Percentiles rank a stretch among this genome's conserved stretches.
phyloP scores from a whole-genome alignment of 2,888 invertebrate genomes.

The Cordilura impudica region DNA sequence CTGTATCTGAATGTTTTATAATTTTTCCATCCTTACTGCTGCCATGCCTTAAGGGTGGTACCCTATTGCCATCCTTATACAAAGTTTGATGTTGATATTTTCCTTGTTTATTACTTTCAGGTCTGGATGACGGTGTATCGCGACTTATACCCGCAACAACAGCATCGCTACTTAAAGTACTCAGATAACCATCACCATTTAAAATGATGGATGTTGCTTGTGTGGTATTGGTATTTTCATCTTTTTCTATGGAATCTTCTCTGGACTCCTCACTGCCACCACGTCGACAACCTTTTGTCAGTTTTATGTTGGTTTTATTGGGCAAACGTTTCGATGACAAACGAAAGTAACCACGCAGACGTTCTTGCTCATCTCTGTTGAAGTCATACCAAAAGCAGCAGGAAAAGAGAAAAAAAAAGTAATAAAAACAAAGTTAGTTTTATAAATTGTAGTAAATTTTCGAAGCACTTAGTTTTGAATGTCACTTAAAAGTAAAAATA shows the following conservation, averaged over 20 bases:
- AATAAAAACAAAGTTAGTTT: background rate
- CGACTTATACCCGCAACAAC: background rate
- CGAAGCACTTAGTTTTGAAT: no score
- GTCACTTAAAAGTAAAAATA: no score
- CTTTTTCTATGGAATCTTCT: slow-evolving; percentile 74
- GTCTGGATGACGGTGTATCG: slow-evolving; percentile 39
- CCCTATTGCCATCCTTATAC: slow-evolving; percentile 4
- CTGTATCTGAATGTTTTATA: background rate
- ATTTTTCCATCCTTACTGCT: slow-evolving; percentile 26
- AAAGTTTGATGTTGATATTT: slow-evolving; percentile 56
- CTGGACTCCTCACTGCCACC: slow-evolving; percentile 67
- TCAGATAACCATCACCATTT: slow-evolving; percentile 62
- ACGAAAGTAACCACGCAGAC: slow-evolving; percentile 81
- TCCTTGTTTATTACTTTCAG: slow-evolving; percentile 32
- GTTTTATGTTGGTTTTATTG: slow-evolving; percentile 69
- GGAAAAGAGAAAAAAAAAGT: slow-evolving; percentile 13
- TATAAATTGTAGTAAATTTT: no score
- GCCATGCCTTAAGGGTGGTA: slow-evolving; percentile 40
- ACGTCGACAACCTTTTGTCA: slow-evolving; percentile 62
- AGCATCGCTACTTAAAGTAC: background rate
- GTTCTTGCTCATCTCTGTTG: slow-evolving; percentile 80
- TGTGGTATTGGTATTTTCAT: slow-evolving; percentile 72
- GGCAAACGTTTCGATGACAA: slow-evolving; percentile 78
- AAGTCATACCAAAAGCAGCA: background rate
- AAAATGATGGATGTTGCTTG: slow-evolving; percentile 70